phyloP scores from a whole-genome alignment of 1,140 invertebrate genomes.

The Macrotrachela quadricornifera region DNA sequence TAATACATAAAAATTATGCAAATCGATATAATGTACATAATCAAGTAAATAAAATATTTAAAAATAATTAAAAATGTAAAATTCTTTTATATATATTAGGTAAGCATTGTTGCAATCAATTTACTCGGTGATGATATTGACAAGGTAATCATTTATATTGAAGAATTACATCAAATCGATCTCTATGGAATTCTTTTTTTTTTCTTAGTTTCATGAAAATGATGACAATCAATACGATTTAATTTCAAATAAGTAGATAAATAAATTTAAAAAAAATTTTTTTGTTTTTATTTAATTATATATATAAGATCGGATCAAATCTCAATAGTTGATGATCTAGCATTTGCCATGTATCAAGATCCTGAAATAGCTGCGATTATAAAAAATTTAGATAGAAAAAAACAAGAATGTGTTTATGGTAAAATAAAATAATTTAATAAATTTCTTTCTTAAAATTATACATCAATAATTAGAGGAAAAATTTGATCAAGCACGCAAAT shows the following conservation, averaged over 20 bases:
- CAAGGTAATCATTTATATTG: slow-evolving; percentile 2
- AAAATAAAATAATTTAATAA: slow-evolving; percentile 11
- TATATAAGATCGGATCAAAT: slow-evolving; percentile 37
- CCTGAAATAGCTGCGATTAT: slow-evolving; percentile 68
- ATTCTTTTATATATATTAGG: slow-evolving; percentile 16
- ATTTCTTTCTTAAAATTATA: slow-evolving; percentile 19
- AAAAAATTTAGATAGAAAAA: slow-evolving; percentile 60
- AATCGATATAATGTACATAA: slow-evolving; percentile 52
- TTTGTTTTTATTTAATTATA: not conserved
- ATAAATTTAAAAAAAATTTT: not conserved
- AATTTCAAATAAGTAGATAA: not conserved
- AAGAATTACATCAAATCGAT: slow-evolving; percentile 8
- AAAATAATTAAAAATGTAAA: not conserved
- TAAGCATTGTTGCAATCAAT: slow-evolving; percentile 33
- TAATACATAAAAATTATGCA: slow-evolving; percentile 54
- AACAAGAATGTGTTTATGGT: slow-evolving; percentile 51
- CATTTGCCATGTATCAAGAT: slow-evolving; percentile 89
- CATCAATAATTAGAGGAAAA: slow-evolving; percentile 39
- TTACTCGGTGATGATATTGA: slow-evolving; percentile 43
- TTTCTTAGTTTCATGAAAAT: not conserved
- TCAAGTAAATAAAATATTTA: slow-evolving; percentile 39
- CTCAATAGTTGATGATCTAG: slow-evolving; percentile 73
- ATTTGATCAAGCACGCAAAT: slow-evolving; percentile 69
- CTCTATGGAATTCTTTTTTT: slow-evolving; percentile 16
- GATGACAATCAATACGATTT: not conserved